Evolutionary conservation across 1,140 invertebrate species (phyloP), one percentile per base, ranked within the genome.

Genomic region (Calephelis virginiensis): DNA sequence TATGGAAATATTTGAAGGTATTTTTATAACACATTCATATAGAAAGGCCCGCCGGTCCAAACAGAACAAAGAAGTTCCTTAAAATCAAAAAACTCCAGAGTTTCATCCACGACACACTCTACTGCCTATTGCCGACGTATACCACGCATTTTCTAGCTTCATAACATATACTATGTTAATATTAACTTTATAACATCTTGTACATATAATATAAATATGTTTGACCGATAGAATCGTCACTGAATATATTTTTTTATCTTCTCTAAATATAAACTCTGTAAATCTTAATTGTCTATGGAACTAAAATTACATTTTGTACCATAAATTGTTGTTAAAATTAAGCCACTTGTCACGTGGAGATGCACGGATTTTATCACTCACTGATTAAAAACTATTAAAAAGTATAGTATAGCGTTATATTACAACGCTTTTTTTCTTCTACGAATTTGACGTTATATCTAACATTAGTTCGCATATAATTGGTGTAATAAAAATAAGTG

Each of bases 221-320:
- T 75, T 68, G 76, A 80, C 71, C 64, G 76, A 70, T 69, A 64
- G 67, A 68, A 63, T 66, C 73, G 70, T 62, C 46, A 65, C 69
- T 71, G 60, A 69, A 81, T 84, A 82, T 83, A 78, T 74, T 77
- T 72, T 76, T 81, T 76, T 77, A 75, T 80, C 74, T 77, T 75
- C 67, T 86, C 80, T 87, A 85, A 84, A 86, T 89, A 89, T 89
- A 89, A 84, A 86, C 85, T 89, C 86, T 89, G 81, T 87, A 82
- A 81, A 80, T 84, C 86, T 87, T 89, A 89, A 81, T 80, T 74
- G 71, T 81, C 86, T 89, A 89, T 86, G 83, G 82, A 89, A 86
- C 80, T 89, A 89, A 89, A 87, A 84, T 89, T 88, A 89, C 71
- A 78, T 78, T 89, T 89, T 89, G 86, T 89, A 89, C 86, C 86